Conservation (phyloP, 2,888 invertebrate species). For the Diadegma fenestrale region DNA sequence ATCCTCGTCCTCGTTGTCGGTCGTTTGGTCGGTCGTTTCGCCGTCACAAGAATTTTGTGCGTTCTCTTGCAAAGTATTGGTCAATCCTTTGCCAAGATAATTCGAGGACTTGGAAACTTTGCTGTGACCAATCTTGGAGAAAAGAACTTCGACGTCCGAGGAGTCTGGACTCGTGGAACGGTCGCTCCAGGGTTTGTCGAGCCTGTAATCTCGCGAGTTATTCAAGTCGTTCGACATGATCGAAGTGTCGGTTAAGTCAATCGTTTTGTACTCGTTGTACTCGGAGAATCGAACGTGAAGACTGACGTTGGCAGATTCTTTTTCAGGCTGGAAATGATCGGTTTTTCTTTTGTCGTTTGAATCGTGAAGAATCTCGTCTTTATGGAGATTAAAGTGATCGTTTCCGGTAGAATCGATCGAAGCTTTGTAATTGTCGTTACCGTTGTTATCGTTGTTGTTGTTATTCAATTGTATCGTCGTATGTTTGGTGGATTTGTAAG, state of each 20-base stretch:
- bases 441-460: slow-evolving; percentile 48
- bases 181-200: slow-evolving; percentile 80
- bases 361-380: slow-evolving; percentile 48
- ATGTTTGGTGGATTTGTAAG: slow-evolving; percentile 59
- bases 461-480: slow-evolving; percentile 63
- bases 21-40: slow-evolving; percentile 69
- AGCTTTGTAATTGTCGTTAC: slow-evolving; percentile 18
- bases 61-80: neutral
- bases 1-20: slow-evolving; percentile 71
- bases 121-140: slow-evolving; percentile 25
- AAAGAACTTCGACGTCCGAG: slow-evolving; percentile 75
- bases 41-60: slow-evolving; percentile 21
- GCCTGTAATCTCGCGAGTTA: slow-evolving; percentile 67
- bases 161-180: slow-evolving; percentile 76
- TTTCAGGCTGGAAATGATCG: slow-evolving; percentile 20
- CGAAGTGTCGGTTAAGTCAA: slow-evolving; percentile 79
- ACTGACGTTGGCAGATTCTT: slow-evolving; percentile 74
- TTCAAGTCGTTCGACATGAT: slow-evolving; percentile 77
- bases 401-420: slow-evolving; percentile 30
- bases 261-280: slow-evolving; percentile 82
- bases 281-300: slow-evolving; percentile 83
- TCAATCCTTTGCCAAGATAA: neutral
- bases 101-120: neutral
- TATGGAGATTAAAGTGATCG: slow-evolving; percentile 57
- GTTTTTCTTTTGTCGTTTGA: slow-evolving; percentile 20